Evolutionary conservation across 2,888 invertebrate genomes (phyloP), one percentile per base, ranked within the genome.

Genomic region (Caenorhabditis macrosperma): DNA sequence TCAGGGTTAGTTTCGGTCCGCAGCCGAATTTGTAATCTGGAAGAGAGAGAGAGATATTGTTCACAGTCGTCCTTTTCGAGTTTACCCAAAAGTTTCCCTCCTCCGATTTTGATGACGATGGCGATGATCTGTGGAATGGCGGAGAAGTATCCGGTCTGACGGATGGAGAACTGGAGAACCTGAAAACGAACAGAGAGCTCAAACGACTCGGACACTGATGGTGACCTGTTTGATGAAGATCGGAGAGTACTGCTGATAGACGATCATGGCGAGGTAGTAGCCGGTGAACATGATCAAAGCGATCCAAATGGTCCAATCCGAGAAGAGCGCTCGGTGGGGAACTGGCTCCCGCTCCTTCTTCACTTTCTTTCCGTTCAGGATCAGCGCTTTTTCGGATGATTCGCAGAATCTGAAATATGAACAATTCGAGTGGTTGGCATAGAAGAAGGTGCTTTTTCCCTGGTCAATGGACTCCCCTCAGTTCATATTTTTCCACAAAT

Each of bases 61-160:
- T n/a, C n/a, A n/a, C n/a, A n/a, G n/a, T n/a, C n/a, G n/a, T 38
- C 30, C 15, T 20, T 33, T 50, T 64, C 26, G 26, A n/a, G 12
- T 28, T 48, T n/a, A 82, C 82, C 78, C 26, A 82, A 63, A 15
- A 82, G 55, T 57, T 74, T 71, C 50, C 84, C 84, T 17, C 81
- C 41, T 17, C 68, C 76, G 44, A 84, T 68, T 28, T 84, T 84
- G 60, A 84, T 78, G 46, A 84, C 50, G 41, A 84, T 82, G 0
- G 81, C 84, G 0, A 81, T 48, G 12, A 84, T 26, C 50, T 81
- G 82, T 15, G 84, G 84, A 24, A 84, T 84, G 0, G 78, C 84
- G 1, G 84, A 82, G 55, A 84, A 84, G 35, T 81, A 84, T 48
- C 84, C 84, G 50, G 84, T 84, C 44, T 84, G 76, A 60, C 82